Evolutionary conservation across 2,113 vertebrate genomes (phyloP).

Genomic region (Hiodon alosoides): DNA sequence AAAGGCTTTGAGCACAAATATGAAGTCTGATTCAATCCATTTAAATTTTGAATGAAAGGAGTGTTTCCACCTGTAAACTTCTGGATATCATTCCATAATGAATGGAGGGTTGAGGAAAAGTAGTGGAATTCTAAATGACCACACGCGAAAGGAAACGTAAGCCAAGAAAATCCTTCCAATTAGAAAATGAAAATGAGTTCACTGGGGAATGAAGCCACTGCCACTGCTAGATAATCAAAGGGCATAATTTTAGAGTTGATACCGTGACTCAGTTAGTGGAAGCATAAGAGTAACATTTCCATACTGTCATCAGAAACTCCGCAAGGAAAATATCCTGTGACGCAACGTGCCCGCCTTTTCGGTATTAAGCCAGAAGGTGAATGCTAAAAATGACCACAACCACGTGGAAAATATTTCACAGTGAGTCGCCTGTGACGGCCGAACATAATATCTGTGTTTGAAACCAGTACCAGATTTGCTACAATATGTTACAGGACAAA

Average conservation of each 20-base stretch:
- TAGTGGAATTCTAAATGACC: neutral
- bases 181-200: slow-evolving; percentile 15
- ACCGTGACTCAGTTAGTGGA: neutral
- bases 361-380: neutral
- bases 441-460: no score
- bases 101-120: neutral
- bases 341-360: neutral
- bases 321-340: neutral
- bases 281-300: neutral
- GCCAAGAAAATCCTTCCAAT: neutral
- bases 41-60: neutral
- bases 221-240: slow-evolving; percentile 9
- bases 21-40: neutral
- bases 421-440: no score
- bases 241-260: slow-evolving; percentile 6
- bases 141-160: neutral
- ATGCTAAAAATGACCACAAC: neutral
- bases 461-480: no score
- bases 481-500: no score
- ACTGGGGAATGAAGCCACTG: slow-evolving; percentile 2
- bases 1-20: neutral
- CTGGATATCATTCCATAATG: neutral
- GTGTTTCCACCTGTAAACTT: neutral
- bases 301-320: neutral
- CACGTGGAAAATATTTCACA: no score